Evolutionary conservation across 2,113 vertebrate genomes (phyloP), one percentile per base, ranked within the genome.

Genomic region (Nothobranchius furzeri): DNA sequence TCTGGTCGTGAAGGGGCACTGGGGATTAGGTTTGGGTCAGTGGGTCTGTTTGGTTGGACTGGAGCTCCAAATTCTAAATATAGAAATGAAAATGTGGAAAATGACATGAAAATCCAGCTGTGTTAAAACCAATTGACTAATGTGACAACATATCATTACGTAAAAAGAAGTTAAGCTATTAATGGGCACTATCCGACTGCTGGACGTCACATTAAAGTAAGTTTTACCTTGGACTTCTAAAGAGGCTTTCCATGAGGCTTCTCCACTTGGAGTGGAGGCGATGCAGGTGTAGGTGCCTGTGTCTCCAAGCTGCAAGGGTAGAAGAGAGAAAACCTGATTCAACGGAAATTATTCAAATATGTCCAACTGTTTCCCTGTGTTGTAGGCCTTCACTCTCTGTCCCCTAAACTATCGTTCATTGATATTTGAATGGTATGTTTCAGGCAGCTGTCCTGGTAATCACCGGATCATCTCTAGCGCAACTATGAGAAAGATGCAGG

Each of bases 11-110:
- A 97, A 0, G 98, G 98, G n/a, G 96, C 93, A 60, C 96, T 97
- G 37, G 98, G 98, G 89, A 99, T 98, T 90, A 99, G 90, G 87
- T 98, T 98, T 50, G 98, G 97, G 82, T 99, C 98, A 0, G 98
- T 98, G 43, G 96, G 96, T 90, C 96, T 94, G 36, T 95, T 95
- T 52, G 97, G 95, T 76, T 97, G 97, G 67, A 98, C 94, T 2
- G 95, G 94, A 72, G 95, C 92, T 81, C 97, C 98, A 78, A 96
- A 98, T 90, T 98, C 98, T 99, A 74, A 72, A 64, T 65, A 73
- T 40, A 70, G 53, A 70, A 36, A 10, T 30, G 30, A 78, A 25
- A 68, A 46, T 46, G 20, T 9, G 24, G 4, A 25, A 8, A 70
- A 59, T 20, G 37, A 2, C 55, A 35, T 7, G 7, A 25, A 49